Percentiles rank a stretch among this genome's conserved stretches.
Evolutionary conservation across 2,888 invertebrate genomes (phyloP).

Genomic region (Chalcosyrphus nemorum): DNA sequence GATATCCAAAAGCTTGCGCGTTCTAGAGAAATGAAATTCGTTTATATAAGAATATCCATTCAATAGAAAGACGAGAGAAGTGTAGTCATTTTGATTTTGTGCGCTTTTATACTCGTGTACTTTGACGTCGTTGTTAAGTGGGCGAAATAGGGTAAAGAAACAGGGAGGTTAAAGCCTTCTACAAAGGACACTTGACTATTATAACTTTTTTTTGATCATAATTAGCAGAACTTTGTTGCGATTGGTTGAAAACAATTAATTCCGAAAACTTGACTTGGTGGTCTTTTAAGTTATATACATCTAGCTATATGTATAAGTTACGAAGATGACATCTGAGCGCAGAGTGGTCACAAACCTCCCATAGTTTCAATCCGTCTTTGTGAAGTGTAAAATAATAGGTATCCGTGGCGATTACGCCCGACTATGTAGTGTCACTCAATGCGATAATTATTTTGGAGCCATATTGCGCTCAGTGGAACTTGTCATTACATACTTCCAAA

Average conservation of each 20-base stretch:
- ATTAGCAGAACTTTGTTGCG: slow-evolving; percentile 25
- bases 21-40: slow-evolving; percentile 13
- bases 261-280: slow-evolving; percentile 23
- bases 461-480: neutral
- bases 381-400: slow-evolving; percentile 2
- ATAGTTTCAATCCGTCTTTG: slow-evolving; percentile 13
- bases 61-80: slow-evolving; percentile 6
- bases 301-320: neutral
- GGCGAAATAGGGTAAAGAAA: slow-evolving; percentile 24
- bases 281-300: neutral
- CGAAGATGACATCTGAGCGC: slow-evolving; percentile 21
- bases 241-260: slow-evolving; percentile 44
- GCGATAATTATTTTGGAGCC: slow-evolving; percentile 1
- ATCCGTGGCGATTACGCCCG: neutral
- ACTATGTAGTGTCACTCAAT: neutral
- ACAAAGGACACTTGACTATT: slow-evolving; percentile 19
- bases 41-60: slow-evolving; percentile 21
- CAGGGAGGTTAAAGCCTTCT: slow-evolving; percentile 40
- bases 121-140: slow-evolving; percentile 37
- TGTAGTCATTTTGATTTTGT: slow-evolving; percentile 31
- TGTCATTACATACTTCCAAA: neutral
- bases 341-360: slow-evolving; percentile 7
- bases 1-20: slow-evolving; percentile 1
- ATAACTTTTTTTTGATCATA: neutral
- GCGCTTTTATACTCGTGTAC: slow-evolving; percentile 26